These are phyloP conservation scores for Leptestheria dahalacensis DNA, from an alignment of 1,140 invertebrate species.

Conservation along the genomic window DNA sequence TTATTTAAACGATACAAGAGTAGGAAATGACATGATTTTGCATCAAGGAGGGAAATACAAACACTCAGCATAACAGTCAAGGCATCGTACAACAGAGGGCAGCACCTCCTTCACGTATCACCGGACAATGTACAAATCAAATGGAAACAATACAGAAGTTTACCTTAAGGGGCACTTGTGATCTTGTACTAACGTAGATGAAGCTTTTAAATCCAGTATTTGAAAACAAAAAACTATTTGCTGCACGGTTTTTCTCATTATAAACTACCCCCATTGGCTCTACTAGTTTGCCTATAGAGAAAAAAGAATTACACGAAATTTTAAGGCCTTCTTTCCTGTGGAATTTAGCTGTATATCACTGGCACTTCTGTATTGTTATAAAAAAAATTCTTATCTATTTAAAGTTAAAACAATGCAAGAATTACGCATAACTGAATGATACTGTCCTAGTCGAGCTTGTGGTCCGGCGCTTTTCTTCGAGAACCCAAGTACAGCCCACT, in stretches of 20 bases:
- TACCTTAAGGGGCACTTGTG: too few relatives aligned
- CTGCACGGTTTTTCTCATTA: background rate
- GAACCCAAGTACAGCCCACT: background rate
- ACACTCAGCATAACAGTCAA: background rate
- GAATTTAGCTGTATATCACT: too few relatives aligned
- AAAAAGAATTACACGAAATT: background rate
- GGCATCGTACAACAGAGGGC: background rate
- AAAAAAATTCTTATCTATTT: background rate
- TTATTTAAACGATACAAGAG: background rate
- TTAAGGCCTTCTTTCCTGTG: too few relatives aligned
- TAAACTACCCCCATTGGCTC: background rate
- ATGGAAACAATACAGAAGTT: too few relatives aligned
- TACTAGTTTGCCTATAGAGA: background rate
- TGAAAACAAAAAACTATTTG: too few relatives aligned
- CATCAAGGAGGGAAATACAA: too few relatives aligned
- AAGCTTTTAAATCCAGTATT: too few relatives aligned
- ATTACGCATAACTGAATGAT: background rate
- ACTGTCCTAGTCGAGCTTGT: background rate
- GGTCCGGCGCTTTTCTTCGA: conserved; percentile 11
- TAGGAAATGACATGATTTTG: background rate
- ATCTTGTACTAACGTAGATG: too few relatives aligned
- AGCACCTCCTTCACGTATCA: background rate
- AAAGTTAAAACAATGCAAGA: background rate
- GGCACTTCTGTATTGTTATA: background rate
- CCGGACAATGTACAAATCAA: too few relatives aligned